Conservation (phyloP, 2,888 invertebrate genomes). For the Temnothorax unifasciatus region DNA sequence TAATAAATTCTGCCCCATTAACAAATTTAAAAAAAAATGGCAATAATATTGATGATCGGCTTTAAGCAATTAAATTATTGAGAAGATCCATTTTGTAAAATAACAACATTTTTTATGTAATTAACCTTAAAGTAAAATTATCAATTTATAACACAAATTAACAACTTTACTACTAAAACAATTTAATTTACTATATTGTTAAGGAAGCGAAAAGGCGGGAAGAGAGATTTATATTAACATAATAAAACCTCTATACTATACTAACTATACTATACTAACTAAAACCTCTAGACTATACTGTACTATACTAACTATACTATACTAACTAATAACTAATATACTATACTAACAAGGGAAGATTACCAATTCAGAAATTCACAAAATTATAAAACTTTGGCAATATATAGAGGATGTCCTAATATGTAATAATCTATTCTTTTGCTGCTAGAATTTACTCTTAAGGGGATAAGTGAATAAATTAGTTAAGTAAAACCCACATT, state of each 20-base stretch:
- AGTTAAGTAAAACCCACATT: too few species aligned
- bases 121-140: neutral
- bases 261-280: too few species aligned
- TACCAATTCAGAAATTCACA: too few species aligned
- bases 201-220: neutral
- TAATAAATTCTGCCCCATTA: neutral
- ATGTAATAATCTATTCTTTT: too few species aligned
- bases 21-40: neutral
- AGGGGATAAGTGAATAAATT: too few species aligned
- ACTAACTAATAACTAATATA: too few species aligned
- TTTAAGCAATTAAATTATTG: neutral
- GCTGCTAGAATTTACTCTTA: too few species aligned
- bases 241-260: neutral
- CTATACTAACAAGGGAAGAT: too few species aligned
- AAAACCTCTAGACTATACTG: neutral
- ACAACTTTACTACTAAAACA: neutral
- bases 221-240: neutral
- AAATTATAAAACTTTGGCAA: too few species aligned
- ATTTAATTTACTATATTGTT: neutral
- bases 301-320: too few species aligned
- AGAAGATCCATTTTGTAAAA: neutral
- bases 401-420: too few species aligned
- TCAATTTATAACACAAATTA: neutral
- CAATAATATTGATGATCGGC: neutral
- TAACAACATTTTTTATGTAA: neutral